Evolutionary conservation across 2,113 vertebrate species (phyloP).

Genomic region (Hemichromis elongatus): DNA sequence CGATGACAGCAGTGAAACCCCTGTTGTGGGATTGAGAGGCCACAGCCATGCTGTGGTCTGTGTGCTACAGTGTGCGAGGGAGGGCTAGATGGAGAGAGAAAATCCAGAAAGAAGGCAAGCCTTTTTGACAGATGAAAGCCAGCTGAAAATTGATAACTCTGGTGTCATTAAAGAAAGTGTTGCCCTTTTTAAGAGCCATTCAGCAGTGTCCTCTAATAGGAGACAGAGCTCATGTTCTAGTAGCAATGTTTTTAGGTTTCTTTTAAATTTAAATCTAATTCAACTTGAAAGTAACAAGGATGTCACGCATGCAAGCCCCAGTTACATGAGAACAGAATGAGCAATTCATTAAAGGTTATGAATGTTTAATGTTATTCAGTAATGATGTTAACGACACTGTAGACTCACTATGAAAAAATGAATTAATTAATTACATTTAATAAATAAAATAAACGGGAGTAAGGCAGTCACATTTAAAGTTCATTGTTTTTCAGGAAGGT

Average conservation of each 20-base stretch:
- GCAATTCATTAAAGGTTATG: background rate
- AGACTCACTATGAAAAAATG: background rate
- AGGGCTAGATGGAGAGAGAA: background rate
- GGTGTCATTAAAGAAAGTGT: background rate
- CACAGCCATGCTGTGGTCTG: constrained; percentile 16
- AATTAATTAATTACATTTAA: background rate
- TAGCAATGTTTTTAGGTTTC: background rate
- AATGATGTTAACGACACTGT: background rate
- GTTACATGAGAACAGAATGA: background rate
- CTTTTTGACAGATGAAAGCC: constrained; percentile 32
- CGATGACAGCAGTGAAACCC: constrained; percentile 42
- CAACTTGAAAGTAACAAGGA: background rate
- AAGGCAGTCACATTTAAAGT: background rate
- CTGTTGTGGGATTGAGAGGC: constrained; percentile 26
- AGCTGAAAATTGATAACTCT: background rate
- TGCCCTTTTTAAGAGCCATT: background rate
- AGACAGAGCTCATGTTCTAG: background rate
- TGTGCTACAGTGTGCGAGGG: background rate
- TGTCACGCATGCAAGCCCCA: background rate
- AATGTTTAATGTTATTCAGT: background rate
- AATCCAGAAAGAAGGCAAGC: background rate
- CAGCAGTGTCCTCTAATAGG: background rate
- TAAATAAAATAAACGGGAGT: background rate
- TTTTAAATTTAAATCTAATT: background rate
- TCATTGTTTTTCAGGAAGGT: background rate